phyloP scores from a whole-genome alignment of 1,140 invertebrate species.

The Heliothis virescens region DNA sequence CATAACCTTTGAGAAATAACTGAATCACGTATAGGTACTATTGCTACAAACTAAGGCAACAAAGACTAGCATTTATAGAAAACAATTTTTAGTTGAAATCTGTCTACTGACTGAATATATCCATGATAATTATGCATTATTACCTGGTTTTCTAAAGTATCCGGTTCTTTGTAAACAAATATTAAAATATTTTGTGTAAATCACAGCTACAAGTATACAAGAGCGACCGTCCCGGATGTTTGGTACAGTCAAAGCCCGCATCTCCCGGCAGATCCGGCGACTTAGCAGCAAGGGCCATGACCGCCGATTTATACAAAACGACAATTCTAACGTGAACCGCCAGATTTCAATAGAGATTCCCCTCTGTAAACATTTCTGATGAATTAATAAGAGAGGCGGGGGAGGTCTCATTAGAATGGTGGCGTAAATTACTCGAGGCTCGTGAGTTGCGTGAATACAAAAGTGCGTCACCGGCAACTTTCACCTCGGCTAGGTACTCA shows the following conservation, averaged over 20 bases:
- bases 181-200: no score
- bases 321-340: conserved; percentile 60
- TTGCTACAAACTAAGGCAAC: not conserved
- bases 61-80: no score
- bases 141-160: not conserved
- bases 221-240: conserved; percentile 42
- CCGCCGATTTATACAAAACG: conserved; percentile 65
- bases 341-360: conserved; percentile 55
- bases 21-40: conserved; percentile 28
- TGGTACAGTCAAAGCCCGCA: conserved; percentile 61
- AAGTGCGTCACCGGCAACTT: conserved; percentile 79
- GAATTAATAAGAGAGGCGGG: conserved; percentile 51
- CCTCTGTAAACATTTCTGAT: conserved; percentile 36
- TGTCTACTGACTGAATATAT: no score
- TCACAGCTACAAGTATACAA: conserved; percentile 20
- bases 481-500: conserved; percentile 64
- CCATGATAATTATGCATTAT: no score
- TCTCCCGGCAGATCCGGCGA: conserved; percentile 59
- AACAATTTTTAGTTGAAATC: no score
- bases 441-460: conserved; percentile 72
- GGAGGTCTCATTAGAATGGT: conserved; percentile 60
- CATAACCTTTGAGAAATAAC: conserved; percentile 22
- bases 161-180: not conserved
- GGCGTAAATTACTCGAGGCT: conserved; percentile 64
- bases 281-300: conserved; percentile 51